Base-by-base conservation (phyloP, 2,797 vertebrate species). In the Ptychadena robeensis region DNA sequence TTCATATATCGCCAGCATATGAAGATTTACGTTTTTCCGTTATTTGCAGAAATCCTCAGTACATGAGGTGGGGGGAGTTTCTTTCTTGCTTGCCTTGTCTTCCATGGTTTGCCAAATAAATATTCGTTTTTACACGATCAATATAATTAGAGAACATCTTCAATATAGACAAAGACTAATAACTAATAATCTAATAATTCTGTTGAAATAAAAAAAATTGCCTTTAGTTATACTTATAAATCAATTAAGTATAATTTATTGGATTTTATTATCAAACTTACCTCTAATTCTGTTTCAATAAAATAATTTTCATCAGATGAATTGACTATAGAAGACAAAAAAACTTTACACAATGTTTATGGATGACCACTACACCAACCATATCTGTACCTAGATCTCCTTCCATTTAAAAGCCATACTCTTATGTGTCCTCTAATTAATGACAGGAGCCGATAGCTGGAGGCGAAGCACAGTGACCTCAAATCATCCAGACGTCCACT, bases 391-490 rank as follows among this genome's bases (percentile, higher is more conserved):
- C 71, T 73, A 79, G 11, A 53, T 30, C 35, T 72, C 18, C 53
- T 48, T 71, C 7, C 35, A 71, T 71, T 48, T 61, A n/a, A 44
- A 61, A 35, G 64, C 40, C 27, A 25, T 53, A 34, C 65, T 80
- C n/a, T 37, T 64, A 18, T 12, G 70, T 74, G 77, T 44, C 82
- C 70, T 75, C 71, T 84, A 80, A 80, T 80, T 85, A 85, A 75
- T 69, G 71, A 64, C 71, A 80, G 76, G 76, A 79, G 63, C 40
- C 69, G 70, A 80, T 85, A 75, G 77, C 77, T 74, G 64, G 30
- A 65, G 71, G 77, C 77, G 2, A 79, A 75, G 40, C 64, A 80
- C 82, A 85, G 22, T 75, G 77, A 80, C 82, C 77, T 85, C 71
- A 75, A 85, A 85, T 85, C 82, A 85, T 69, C 48, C 48, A 80